Evolutionary conservation across 2,113 vertebrate genomes (phyloP), one percentile per base, ranked within the genome.

Genomic region (Thunnus thynnus): DNA sequence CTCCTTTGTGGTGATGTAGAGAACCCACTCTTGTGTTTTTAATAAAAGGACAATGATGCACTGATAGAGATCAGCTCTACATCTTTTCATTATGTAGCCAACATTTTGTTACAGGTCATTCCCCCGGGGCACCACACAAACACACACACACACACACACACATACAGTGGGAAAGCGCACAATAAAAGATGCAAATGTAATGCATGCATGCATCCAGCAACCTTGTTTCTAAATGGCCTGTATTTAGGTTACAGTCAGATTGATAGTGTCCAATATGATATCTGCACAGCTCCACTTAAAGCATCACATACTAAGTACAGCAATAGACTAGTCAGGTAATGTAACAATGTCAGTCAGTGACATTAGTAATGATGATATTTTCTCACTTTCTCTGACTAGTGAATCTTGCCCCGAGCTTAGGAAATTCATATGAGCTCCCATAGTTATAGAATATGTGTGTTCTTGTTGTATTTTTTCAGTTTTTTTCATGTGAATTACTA

Each of bases 21-120:
- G 13, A 75, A 22, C 36, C 46, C 18, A 65, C 30, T 52, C 13
- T 72, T 0, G 1, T 16, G 4, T 52, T 66, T 82, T 64, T 44
- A 66, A 41, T 56, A 22, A 64, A 58, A 25, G 3, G 14, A 46
- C 18, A 22, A 22, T 54, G 18, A 65, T 16, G 46, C 48, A 61
- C 27, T 46, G 56, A 68, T 22, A 55, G 11, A 25, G 9, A 66
- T 62, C 17, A 20, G 3, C 8, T 32, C 13, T 11, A 20, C 30
- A 22, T 57, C 5, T 50, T 66, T 67, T 13, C 22, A 61, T 54
- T 55, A 55, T n/a, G 12, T 11, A 76, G 44, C 12, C n/a, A 46
- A 71, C 51, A 60, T 58, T 70, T 76, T 81, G 71, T 67, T 76
- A 56, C 36, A 67, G 76, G 71, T 74, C 25, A 58, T 86, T 78